Base-by-base conservation (phyloP, 2,797 vertebrate genomes). In the Halcyon chelicuti region DNA sequence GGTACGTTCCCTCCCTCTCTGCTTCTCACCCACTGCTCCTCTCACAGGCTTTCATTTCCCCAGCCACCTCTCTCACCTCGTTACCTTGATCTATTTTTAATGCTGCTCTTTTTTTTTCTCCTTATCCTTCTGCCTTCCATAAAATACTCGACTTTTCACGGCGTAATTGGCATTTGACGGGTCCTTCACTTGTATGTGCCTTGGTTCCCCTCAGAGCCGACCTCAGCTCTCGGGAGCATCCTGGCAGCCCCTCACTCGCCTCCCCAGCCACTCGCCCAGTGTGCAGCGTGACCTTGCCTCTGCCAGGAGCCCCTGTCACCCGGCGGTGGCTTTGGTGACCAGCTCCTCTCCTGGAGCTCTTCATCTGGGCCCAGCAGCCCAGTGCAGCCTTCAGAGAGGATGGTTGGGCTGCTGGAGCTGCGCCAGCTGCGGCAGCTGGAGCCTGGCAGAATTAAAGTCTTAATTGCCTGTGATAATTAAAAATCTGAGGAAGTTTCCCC, bases 381-480 rank as follows among this genome's bases (percentile, higher is more conserved):
- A 5, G 10, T 7, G 0, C 31, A n/a, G 68, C 39, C 60, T 58
- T 70, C 0, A 0, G 78, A 83, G 73, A 52, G 33, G 58, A 52
- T 5, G 3, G 73, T 7, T 1, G 12, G 10, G 46, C 70, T 1
- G 15, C 72, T 93, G 94, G 94, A 94, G 65, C 72, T 18, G 33
- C 0, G 76, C 91, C 95, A 95, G 90, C 67, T 18, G 20, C 1
- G 1, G 63, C 94, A 97, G 91, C 93, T 95, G 95, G 82, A 91
- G 93, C 88, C 72, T 88, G 83, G 93, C 92, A 86, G 92, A 96
- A 94, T 93, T 92, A 90, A 96, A 88, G 92, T 96, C 93, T 93
- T 96, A 93, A 95, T 96, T 94, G 92, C 80, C 80, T 93, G 70
- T 46, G 83, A 96, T 95, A 90, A 96, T 96, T 94, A 88, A 95